Base-by-base conservation (phyloP, 2,888 invertebrate species). In the Scaptomyza reducta region DNA sequence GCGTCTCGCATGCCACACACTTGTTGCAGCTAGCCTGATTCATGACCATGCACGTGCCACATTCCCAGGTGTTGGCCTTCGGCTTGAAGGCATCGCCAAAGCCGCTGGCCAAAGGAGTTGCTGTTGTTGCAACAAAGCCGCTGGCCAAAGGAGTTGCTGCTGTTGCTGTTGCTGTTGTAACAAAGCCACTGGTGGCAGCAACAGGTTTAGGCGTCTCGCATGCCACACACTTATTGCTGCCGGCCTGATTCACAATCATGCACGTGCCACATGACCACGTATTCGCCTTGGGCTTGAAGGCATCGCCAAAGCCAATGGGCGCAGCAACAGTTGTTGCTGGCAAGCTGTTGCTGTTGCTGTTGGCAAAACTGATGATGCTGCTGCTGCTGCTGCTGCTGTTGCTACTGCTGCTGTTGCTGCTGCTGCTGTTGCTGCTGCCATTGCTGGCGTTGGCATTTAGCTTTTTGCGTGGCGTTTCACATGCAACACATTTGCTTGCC, bases 221-320 rank as follows among this genome's bases (percentile, higher is more conserved):
- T 3, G 94, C 93, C 1, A 92, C 90, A 88, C 95, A 95, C 55
- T 92, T 92, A 0, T 51, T 81, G 0, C 79, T 79, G 0, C 91
- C 92, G 3, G 83, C 81, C 56, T 93, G 91, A 77, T 94, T 95
- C 51, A 90, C 91, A 2, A 94, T 89, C 92, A 94, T 92, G 81
- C 95, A 95, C 3, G 91, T 91, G 14, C 91, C 86, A 77, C 95
- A 95, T 65, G 93, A 92, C 95, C 95, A 95, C 9, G 92, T 92
- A 46, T 93, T 93, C 14, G 92, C 79, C 33, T 92, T 91, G 2
- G 92, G 92, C 79, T 94, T 94, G 72, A 94, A 94, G 60, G 88
- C 82, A 53, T 91, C 90, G 1, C 91, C 92, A 70, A 92, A 92
- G 2, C 74, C 61, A 11, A 3, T 22, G 22, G 22, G 13, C 1